phyloP scores from a whole-genome alignment of 2,797 vertebrate genomes.

The Gallinago solitaria region DNA sequence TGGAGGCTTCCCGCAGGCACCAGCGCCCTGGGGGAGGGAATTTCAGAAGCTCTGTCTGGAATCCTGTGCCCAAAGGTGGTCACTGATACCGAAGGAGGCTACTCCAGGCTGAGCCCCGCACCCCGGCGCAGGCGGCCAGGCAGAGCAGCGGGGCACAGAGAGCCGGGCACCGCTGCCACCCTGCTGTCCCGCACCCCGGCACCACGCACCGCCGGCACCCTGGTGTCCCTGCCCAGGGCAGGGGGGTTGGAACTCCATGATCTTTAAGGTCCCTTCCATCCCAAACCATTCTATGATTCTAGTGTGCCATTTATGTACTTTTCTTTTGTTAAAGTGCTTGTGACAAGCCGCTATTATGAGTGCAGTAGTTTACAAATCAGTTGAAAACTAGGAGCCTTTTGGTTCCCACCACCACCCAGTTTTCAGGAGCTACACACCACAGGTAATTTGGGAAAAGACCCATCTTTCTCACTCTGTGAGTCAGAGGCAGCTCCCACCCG shows the following conservation, averaged over 20 bases:
- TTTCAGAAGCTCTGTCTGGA: background rate
- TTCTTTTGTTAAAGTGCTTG: background rate
- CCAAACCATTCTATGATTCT: too few species aligned
- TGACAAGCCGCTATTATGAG: background rate
- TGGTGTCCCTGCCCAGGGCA: too few species aligned
- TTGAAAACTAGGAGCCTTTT: background rate
- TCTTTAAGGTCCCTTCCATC: too few species aligned
- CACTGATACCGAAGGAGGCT: background rate
- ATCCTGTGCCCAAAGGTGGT: rapidly evolving
- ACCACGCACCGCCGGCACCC: rapidly evolving
- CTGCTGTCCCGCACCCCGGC: rapidly evolving
- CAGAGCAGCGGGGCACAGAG: background rate
- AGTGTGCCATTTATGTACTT: background rate
- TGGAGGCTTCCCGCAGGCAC: background rate
- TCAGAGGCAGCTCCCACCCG: background rate
- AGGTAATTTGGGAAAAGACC: background rate
- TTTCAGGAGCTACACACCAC: background rate
- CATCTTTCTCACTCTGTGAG: background rate
- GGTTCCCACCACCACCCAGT: background rate
- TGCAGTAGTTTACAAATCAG: background rate
- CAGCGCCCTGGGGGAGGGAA: too few species aligned
- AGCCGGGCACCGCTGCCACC: rapidly evolving
- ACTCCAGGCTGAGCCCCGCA: too few species aligned
- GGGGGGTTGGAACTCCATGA: too few species aligned
- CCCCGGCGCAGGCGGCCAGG: background rate